Percentiles rank a stretch among this genome's conserved stretches.
Evolutionary conservation across 2,888 invertebrate species (phyloP).

Genomic region (Masnerella sp.): DNA sequence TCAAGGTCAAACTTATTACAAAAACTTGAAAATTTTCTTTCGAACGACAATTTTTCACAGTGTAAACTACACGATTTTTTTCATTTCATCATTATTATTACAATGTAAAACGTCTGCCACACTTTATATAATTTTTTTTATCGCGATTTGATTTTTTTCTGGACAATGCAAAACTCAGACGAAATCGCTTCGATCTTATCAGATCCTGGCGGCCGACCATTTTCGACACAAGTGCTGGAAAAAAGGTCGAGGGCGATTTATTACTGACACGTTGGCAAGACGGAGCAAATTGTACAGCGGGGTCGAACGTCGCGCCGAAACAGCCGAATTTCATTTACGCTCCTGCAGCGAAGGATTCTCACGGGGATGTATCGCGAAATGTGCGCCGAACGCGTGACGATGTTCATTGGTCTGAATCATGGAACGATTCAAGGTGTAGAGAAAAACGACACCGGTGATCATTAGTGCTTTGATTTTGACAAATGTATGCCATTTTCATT

Average conservation of each 20-base stretch:
- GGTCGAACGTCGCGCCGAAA: constrained; percentile 41
- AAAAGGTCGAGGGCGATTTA: constrained; percentile 25
- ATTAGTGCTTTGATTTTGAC: constrained; percentile 18
- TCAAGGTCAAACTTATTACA: too few relatives aligned
- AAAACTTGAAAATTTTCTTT: too few relatives aligned
- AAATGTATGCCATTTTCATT: neutral
- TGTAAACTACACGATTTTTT: too few relatives aligned
- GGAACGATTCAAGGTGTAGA: constrained; percentile 24
- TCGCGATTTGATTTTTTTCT: neutral
- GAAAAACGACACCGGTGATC: constrained; percentile 33
- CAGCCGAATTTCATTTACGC: constrained; percentile 40
- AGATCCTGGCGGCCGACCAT: constrained; percentile 17
- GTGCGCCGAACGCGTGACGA: constrained; percentile 41
- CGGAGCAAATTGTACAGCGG: constrained; percentile 55
- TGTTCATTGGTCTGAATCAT: constrained; percentile 54
- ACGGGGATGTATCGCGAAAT: constrained; percentile 50
- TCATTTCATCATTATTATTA: too few relatives aligned
- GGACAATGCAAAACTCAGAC: constrained; percentile 3
- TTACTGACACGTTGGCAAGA: constrained; percentile 54
- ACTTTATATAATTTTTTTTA: neutral
- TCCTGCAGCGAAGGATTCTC: constrained; percentile 45
- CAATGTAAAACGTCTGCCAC: neutral
- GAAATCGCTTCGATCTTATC: constrained; percentile 37
- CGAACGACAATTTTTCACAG: too few relatives aligned
- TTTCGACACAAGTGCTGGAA: constrained; percentile 21